Evolutionary conservation across 2,797 vertebrate genomes (phyloP).

Genomic region (Pseudomugil gertrudae): DNA sequence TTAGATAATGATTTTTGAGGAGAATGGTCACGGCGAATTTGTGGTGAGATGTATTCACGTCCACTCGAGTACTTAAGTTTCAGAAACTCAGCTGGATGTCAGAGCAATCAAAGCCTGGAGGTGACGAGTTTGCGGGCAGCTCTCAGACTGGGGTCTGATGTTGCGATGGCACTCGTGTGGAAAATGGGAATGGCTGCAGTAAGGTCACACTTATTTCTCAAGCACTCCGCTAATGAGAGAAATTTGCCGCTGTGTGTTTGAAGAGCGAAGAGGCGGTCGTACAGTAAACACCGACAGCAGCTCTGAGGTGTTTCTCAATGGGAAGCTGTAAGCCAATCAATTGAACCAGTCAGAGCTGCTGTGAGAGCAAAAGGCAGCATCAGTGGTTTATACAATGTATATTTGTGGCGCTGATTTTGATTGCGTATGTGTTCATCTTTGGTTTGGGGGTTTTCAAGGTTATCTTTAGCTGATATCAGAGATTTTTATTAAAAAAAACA

Average conservation of each 20-base stretch:
- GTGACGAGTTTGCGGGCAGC: background rate
- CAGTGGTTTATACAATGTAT: constrained; percentile 41
- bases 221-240: constrained; percentile 59
- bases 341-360: constrained; percentile 43
- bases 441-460: constrained; percentile 32
- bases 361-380: constrained; percentile 43
- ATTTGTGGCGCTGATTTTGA: constrained; percentile 28
- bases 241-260: constrained; percentile 47
- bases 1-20: constrained; percentile 56
- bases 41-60: constrained; percentile 48
- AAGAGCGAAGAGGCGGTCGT: constrained; percentile 47
- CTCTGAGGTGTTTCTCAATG: constrained; percentile 63
- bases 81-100: constrained; percentile 46
- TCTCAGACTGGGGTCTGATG: constrained; percentile 4
- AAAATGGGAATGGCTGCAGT: constrained; percentile 35
- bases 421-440: constrained; percentile 5
- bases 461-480: constrained; percentile 42
- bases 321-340: constrained; percentile 67
- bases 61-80: constrained; percentile 41
- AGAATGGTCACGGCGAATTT: constrained; percentile 32
- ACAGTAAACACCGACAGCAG: constrained; percentile 59
- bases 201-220: constrained; percentile 59
- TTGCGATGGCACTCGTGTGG: constrained; percentile 26
- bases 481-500: constrained; percentile 34
- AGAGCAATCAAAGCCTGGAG: constrained; percentile 21